Evolutionary conservation across 2,113 vertebrate species (phyloP).

Genomic region (Atlantisia rogersi): DNA sequence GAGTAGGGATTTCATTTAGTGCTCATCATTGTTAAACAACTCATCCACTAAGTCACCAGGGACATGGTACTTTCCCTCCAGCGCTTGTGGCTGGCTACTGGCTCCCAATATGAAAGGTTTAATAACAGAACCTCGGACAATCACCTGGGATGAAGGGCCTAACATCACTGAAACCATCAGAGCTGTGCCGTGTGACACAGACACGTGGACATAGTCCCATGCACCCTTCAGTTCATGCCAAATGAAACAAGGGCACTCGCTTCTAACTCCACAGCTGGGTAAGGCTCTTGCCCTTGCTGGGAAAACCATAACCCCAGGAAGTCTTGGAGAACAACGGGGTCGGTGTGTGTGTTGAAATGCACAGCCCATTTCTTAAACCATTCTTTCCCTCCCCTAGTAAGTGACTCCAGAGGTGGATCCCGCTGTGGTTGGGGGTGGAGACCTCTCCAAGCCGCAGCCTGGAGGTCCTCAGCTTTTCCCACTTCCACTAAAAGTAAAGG

Average conservation of each 20-base stretch:
- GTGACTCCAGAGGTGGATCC: not conserved
- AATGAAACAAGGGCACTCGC: fast-evolving
- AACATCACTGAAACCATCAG: fast-evolving
- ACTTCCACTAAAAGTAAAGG: not conserved
- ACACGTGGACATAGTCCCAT: not conserved
- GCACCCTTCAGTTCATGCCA: not conserved
- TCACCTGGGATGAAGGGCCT: not conserved
- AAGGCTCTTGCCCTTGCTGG: not conserved
- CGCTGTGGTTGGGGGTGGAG: not conserved
- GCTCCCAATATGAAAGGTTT: not conserved
- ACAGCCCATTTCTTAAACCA: not conserved
- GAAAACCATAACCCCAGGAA: not conserved
- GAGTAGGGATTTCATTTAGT: not conserved
- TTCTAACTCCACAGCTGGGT: not conserved
- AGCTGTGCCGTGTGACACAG: fast-evolving
- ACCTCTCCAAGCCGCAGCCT: not conserved
- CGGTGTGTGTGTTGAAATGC: not conserved
- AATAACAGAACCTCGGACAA: not conserved
- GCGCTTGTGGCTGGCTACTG: not conserved
- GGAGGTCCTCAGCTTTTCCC: not conserved
- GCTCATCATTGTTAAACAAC: not conserved
- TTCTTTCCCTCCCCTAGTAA: not conserved
- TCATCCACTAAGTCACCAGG: not conserved
- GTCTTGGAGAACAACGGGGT: not conserved
- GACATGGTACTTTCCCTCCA: not conserved